Evolutionary conservation across 2,113 vertebrate species (phyloP).

Genomic region (Rhodinocichla rosea): DNA sequence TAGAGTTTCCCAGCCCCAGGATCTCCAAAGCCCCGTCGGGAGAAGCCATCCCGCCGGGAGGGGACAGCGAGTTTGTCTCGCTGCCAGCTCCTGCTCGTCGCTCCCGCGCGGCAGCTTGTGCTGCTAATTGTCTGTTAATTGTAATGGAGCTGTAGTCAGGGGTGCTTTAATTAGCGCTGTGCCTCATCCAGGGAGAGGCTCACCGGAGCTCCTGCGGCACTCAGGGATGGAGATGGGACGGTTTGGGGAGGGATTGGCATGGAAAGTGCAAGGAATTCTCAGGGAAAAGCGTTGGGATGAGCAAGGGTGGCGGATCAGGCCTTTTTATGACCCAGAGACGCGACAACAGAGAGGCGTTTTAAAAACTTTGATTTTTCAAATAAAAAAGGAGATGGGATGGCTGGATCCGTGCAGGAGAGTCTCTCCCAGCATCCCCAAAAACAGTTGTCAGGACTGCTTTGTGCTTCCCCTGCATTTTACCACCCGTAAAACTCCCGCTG

Average conservation of each 20-base stretch:
- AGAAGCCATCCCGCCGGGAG: neutral
- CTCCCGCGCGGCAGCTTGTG: slow-evolving; percentile 51
- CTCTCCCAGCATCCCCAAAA: neutral
- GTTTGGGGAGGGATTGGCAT: rapidly evolving
- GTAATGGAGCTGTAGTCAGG: slow-evolving; percentile 40
- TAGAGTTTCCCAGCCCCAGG: neutral
- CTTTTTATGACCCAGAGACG: neutral
- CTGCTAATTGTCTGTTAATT: slow-evolving; percentile 74
- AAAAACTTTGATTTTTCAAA: neutral
- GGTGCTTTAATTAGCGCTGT: slow-evolving; percentile 63
- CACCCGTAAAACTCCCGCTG: neutral
- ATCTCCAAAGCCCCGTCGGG: rapidly evolving
- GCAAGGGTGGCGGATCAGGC: neutral
- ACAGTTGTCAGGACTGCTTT: neutral
- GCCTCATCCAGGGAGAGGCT: neutral
- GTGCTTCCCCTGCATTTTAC: neutral
- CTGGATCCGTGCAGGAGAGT: neutral
- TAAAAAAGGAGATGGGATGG: rapidly evolving
- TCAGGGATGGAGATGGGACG: rapidly evolving
- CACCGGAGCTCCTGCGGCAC: rapidly evolving
- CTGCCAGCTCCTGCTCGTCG: slow-evolving; percentile 40
- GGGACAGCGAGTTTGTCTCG: neutral
- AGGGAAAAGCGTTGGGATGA: rapidly evolving
- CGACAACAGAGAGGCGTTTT: neutral
- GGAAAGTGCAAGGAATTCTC: rapidly evolving